Evolutionary conservation across 1,140 invertebrate genomes (phyloP), one percentile per base, ranked within the genome.

Genomic region (Drosophila novamexicana): DNA sequence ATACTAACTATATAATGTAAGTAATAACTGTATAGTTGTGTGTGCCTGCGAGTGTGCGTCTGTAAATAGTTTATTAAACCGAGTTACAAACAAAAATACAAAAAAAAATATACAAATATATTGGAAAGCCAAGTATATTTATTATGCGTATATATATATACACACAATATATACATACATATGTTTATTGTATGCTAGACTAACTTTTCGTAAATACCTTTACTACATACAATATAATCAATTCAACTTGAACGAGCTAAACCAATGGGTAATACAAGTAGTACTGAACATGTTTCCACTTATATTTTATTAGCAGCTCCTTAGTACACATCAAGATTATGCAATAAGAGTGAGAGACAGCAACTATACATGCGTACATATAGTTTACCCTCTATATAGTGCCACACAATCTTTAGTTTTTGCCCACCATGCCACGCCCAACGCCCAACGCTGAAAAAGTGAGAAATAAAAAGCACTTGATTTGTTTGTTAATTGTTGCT

Each of bases 401-500:
- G 53, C 61, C 32, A 72, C 53, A 50, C 37, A 57, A 34, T 58
- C 18, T 40, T 74, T 61, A 8, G 49, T 56, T 62, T 50, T 54
- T 57, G 45, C 69, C 61, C 69, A 65, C 67, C 45, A 61, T 44
- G 37, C 36, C 49, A 65, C 22, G 2, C 69, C 50, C 64, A 61
- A 57, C 54, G 63, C 69, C 53, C 63, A 70, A 74, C 66, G 72
- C 72, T 69, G 54, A 29, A 45, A 53, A 39, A 22, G 8, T 45
- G 14, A n/a, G 18, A 22, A 16, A 3, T 9, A 49, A 36, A 49
- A 64, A 52, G 57, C 50, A 79, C 63, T 75, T 69, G 16, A 76
- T 85, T 88, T 82, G 76, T 82, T 83, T 79, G 79, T 88, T 88
- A 78, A 86, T 85, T 77, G 82, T 85, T 85, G 75, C 49, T 64